These are phyloP conservation scores for Ivindomyrus marchei DNA, from an alignment of 2,113 vertebrate species.

Conservation along the genomic window DNA sequence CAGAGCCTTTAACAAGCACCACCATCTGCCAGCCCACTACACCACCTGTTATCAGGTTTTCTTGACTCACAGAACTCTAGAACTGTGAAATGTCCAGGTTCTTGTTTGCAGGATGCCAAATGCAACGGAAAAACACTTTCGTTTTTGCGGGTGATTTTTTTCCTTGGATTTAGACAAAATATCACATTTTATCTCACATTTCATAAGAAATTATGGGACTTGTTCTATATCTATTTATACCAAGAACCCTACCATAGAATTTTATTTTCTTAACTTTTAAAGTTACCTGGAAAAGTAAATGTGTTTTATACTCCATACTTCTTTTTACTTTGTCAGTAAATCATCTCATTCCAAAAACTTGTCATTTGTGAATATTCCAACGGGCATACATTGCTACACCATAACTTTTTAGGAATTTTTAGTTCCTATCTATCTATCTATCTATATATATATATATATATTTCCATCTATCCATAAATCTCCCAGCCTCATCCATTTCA, in stretches of 20 bases:
- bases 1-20: background rate
- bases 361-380: background rate
- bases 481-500: background rate
- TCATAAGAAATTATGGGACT: background rate
- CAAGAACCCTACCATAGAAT: background rate
- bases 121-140: background rate
- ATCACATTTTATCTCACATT: background rate
- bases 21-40: constrained; percentile 9
- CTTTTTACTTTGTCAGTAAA: background rate
- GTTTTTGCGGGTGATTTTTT: background rate
- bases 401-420: background rate
- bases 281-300: background rate
- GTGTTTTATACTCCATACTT: background rate
- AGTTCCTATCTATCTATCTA: too few species aligned
- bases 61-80: background rate
- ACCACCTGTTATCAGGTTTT: constrained; percentile 3
- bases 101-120: background rate
- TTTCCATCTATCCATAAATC: background rate
- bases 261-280: background rate
- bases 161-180: background rate
- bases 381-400: background rate
- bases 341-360: background rate
- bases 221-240: background rate
- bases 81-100: background rate
- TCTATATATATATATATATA: too few species aligned